These are phyloP conservation scores for Vultur gryphus DNA, from an alignment of 2,797 vertebrate genomes.

Conservation along the genomic window DNA sequence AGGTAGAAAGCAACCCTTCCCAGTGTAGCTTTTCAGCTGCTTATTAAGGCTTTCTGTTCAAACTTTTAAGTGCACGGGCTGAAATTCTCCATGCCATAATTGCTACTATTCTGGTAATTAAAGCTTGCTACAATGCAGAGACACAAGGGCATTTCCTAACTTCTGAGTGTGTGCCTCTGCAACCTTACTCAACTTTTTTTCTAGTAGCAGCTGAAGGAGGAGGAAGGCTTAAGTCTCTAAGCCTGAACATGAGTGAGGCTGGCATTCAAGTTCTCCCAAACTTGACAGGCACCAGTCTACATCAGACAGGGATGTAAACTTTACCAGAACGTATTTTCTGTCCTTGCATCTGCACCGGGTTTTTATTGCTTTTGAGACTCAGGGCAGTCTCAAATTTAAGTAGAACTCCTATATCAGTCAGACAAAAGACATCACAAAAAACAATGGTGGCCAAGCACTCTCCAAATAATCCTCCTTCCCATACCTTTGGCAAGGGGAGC, in stretches of 20 bases:
- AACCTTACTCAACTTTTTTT: background rate
- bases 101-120: slow-evolving; percentile 32
- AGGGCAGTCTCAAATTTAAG: background rate
- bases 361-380: background rate
- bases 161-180: background rate
- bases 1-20: background rate
- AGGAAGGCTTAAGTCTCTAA: background rate
- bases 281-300: background rate
- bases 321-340: background rate
- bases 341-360: background rate
- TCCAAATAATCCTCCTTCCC: background rate
- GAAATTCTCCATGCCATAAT: slow-evolving; percentile 32
- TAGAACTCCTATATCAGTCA: background rate
- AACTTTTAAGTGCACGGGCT: background rate
- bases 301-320: background rate
- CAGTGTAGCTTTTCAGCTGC: background rate
- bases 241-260: background rate
- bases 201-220: background rate
- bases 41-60: slow-evolving; percentile 24
- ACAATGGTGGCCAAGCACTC: background rate
- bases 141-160: slow-evolving; percentile 1
- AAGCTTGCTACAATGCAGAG: background rate
- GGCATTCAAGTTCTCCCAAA: background rate
- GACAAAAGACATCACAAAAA: background rate
- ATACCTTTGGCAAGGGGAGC: background rate